phyloP scores from a whole-genome alignment of 2,888 invertebrate species.

The Eurytoma adleriae region DNA sequence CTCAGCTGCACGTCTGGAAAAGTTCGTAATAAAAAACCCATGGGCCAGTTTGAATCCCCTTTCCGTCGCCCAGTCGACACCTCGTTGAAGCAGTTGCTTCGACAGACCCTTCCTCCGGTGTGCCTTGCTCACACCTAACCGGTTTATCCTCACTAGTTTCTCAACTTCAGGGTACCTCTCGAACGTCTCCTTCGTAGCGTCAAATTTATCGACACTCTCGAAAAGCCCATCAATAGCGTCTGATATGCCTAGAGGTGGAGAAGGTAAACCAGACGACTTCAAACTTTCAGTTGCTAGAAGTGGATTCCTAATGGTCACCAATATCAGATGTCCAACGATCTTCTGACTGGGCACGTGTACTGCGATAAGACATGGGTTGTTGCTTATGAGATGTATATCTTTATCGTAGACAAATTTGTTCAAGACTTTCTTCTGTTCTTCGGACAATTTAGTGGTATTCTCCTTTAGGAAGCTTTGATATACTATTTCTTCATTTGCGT shows the following conservation, averaged over 20 bases:
- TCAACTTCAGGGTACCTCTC: neutral
- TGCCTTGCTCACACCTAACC: neutral
- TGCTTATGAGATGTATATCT: neutral
- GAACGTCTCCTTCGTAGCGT: too few species aligned
- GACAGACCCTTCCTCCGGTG: conserved; percentile 6
- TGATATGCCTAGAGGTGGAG: too few species aligned
- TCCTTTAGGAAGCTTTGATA: neutral
- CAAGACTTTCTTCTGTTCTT: neutral
- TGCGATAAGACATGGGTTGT: neutral
- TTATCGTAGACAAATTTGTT: neutral
- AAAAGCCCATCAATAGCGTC: too few species aligned
- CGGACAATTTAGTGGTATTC: neutral
- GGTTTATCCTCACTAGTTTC: neutral
- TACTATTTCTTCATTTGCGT: neutral
- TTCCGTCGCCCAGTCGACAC: conserved; percentile 1
- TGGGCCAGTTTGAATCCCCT: neutral
- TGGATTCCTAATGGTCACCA: neutral
- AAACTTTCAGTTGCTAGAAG: too few species aligned
- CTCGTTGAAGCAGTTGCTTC: neutral
- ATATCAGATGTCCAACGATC: neutral
- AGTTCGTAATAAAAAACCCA: neutral
- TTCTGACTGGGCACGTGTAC: neutral
- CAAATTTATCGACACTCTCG: too few species aligned
- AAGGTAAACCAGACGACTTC: too few species aligned
- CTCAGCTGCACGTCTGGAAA: neutral